These are phyloP conservation scores for Rhyacophila brunnea DNA, from an alignment of 1,140 invertebrate species.

Conservation along the genomic window DNA sequence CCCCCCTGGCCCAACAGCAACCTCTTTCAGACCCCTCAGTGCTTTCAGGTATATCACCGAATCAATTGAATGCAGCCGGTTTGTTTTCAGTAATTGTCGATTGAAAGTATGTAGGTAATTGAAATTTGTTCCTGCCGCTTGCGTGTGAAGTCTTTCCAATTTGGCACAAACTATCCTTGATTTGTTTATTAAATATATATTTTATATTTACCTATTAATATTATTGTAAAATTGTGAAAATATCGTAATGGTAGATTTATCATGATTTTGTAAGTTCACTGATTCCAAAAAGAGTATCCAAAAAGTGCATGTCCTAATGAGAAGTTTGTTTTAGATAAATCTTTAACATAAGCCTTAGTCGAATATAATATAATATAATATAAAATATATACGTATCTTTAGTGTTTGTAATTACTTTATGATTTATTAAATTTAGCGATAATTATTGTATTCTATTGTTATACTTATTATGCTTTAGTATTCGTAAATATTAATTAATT, in stretches of 20 bases:
- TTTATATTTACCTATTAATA: too few species aligned
- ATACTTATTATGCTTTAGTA: neutral
- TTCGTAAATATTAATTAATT: neutral
- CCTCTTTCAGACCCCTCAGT: constrained; percentile 51
- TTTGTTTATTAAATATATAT: neutral
- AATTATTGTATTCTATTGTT: neutral
- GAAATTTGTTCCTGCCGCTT: constrained; percentile 18
- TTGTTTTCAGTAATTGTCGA: constrained; percentile 7
- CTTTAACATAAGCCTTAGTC: constrained; percentile 10
- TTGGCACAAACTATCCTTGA: neutral
- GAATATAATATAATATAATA: too few species aligned
- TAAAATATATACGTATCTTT: too few species aligned
- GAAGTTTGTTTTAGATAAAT: constrained; percentile 13
- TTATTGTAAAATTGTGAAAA: neutral
- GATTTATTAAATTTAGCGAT: neutral
- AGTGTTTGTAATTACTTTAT: neutral
- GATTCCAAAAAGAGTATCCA: constrained; percentile 26
- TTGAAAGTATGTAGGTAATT: neutral
- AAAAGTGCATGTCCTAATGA: constrained; percentile 29
- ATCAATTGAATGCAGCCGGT: constrained; percentile 45
- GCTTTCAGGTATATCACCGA: constrained; percentile 58
- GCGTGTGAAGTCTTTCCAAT: neutral
- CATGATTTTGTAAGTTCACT: neutral
- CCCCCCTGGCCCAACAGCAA: constrained; percentile 42
- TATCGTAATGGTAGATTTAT: neutral